Conservation (phyloP, 2,888 invertebrate genomes). For the Nudaria mundana region DNA sequence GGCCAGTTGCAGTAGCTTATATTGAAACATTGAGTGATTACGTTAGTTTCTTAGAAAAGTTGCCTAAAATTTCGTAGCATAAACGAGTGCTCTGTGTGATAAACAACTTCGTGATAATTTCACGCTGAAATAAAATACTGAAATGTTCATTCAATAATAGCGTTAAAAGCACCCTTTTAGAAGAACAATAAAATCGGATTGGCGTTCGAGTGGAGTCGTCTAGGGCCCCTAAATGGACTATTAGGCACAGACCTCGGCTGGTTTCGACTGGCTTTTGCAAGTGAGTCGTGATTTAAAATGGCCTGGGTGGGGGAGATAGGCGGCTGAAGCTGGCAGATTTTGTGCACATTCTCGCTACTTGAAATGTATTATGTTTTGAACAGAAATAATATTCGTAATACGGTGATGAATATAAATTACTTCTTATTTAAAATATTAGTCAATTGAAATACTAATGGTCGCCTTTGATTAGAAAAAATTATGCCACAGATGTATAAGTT, state of each 20-base stretch:
- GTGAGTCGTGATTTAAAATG: constrained; percentile 44
- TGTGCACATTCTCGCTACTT: background rate
- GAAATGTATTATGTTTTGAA: background rate
- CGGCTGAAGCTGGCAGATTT: constrained; percentile 26
- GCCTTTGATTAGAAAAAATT: too few species aligned
- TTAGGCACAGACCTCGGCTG: constrained; percentile 48
- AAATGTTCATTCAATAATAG: constrained; percentile 15
- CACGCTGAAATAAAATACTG: constrained; percentile 18
- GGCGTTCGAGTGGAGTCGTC: constrained; percentile 48
- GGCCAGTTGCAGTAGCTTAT: too few species aligned
- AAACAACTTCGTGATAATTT: constrained; percentile 7
- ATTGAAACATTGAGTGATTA: too few species aligned
- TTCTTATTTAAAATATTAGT: too few species aligned
- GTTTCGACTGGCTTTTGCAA: constrained; percentile 34
- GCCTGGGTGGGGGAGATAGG: constrained; percentile 32
- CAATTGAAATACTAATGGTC: too few species aligned
- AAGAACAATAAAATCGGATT: constrained; percentile 50
- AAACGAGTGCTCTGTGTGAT: too few species aligned
- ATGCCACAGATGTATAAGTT: too few species aligned
- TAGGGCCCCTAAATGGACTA: constrained; percentile 54
- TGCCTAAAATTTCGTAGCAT: too few species aligned
- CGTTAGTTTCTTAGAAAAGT: too few species aligned
- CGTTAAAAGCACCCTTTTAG: constrained; percentile 22
- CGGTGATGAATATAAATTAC: too few species aligned
- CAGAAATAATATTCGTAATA: too few species aligned